Conservation (phyloP, 2,113 vertebrate genomes). For the Mesocricetus auratus region DNA sequence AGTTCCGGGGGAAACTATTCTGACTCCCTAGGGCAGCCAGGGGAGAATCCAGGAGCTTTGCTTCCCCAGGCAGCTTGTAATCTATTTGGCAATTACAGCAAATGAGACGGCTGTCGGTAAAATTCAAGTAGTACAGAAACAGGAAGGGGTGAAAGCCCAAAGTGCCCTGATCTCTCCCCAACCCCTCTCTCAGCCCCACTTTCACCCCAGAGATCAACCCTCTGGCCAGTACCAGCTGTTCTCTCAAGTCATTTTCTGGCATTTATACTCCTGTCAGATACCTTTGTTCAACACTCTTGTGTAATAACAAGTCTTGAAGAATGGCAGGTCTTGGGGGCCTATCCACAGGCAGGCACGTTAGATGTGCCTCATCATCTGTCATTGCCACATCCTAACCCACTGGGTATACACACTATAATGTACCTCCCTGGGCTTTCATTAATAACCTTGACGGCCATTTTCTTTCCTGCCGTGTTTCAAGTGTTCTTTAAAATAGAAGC, state of each 20-base stretch:
- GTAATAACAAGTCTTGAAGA: not conserved
- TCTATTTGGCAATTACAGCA: not conserved
- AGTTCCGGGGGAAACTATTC: not conserved
- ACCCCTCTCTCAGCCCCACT: not conserved
- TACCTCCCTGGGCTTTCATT: not conserved
- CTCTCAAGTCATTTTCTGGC: not conserved
- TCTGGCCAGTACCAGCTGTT: not conserved
- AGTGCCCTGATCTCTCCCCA: not conserved
- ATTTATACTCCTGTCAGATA: not conserved
- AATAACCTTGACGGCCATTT: not conserved
- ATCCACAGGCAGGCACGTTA: not conserved
- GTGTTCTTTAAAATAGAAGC: not conserved
- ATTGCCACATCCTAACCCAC: rapidly evolving
- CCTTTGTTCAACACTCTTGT: not conserved
- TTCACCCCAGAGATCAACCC: not conserved
- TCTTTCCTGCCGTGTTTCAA: not conserved
- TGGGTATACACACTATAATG: rapidly evolving
- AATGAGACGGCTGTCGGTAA: not conserved
- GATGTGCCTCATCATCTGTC: not conserved
- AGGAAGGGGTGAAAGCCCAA: not conserved
- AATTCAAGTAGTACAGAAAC: not conserved
- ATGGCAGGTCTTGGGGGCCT: not conserved
- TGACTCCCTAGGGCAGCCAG: not conserved
- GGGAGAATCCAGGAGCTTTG: not conserved
- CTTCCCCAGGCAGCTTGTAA: not conserved